Conservation (phyloP, 1,140 invertebrate species). For the Solenopsis fugax region DNA sequence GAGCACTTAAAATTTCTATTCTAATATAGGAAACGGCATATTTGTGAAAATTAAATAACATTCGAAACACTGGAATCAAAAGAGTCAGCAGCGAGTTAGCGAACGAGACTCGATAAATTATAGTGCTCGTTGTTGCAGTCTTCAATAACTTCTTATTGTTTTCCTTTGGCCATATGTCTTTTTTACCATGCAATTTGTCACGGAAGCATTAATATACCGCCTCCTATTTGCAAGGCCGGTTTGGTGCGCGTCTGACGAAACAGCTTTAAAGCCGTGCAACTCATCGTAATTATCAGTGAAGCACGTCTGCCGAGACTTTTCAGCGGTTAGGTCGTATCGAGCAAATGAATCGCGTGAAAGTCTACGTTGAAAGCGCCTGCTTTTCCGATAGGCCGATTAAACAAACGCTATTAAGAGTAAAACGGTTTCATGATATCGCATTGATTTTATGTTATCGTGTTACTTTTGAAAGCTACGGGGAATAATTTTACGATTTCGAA, state of each 20-base stretch:
- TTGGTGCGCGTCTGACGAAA: slow-evolving; percentile 54
- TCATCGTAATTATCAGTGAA: slow-evolving; percentile 51
- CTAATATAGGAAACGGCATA: background rate
- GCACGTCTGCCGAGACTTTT: background rate
- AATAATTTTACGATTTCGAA: background rate
- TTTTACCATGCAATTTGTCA: slow-evolving; percentile 56
- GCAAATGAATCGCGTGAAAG: slow-evolving; percentile 18
- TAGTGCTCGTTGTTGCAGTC: background rate
- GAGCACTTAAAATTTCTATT: background rate
- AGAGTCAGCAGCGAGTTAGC: background rate
- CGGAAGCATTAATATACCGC: slow-evolving; percentile 63
- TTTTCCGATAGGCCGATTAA: background rate
- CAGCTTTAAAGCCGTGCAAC: slow-evolving; percentile 27
- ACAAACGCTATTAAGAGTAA: slow-evolving; percentile 1
- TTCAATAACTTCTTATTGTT: slow-evolving; percentile 2
- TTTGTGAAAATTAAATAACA: slow-evolving; percentile 2
- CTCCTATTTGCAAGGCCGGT: slow-evolving; percentile 30
- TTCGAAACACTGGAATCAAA: background rate
- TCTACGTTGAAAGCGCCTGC: background rate
- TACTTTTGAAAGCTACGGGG: background rate
- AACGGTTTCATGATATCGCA: background rate
- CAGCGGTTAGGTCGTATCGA: slow-evolving; percentile 16
- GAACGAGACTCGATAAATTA: slow-evolving; percentile 10
- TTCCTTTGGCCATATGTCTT: background rate
- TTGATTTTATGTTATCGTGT: background rate